Base-by-base conservation (phyloP, 2,113 vertebrate species). In the Clinocottus analis region DNA sequence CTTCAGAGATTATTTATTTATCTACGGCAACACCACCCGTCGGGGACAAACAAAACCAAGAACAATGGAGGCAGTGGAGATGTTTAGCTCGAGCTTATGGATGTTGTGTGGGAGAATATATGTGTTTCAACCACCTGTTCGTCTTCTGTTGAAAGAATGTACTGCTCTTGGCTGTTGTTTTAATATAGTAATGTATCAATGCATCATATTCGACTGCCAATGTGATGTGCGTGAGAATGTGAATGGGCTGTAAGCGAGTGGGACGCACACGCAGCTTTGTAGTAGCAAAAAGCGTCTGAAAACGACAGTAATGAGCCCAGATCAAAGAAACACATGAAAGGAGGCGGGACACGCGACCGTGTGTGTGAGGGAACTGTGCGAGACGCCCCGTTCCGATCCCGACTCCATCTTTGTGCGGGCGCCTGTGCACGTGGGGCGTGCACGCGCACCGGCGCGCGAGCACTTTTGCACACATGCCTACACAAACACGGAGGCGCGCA, bases 1-100 rank as follows among this genome's bases (percentile, higher is more conserved):
- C 87, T 90, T 84, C 69, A 76, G 81, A 84, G 75, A 90, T 93
- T 72, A 93, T 94, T 93, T 93, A 94, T 94, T 92, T 87, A 89
- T 86, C 72, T 74, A 88, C 85, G 91, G 90, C 90, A 92, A 90
- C 83, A 83, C 84, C 72, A 74, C 58, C 78, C 72, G 55, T 83
- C 75, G 73, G 80, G 69, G 60, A 77, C 72, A 86, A 86, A 33
- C 33, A 33, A 33, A n/a, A 33, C 33, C 78, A 84, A 80, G 79
- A 77, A 82, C 71, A 86, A 87, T 65, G 64, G 58, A 87, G 45
- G 53, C 53, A 25, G 53, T 78, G 49, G 53, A 63, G 45, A 66
- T 68, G 43, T 79, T 81, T 60, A 61, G 35, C 69, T 73, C 74
- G 47, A 63, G 63, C 39, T 84, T 59, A 61, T 14, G 56, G 55